Conservation (phyloP, 2,113 vertebrate species). For the Ifrita kowaldi region DNA sequence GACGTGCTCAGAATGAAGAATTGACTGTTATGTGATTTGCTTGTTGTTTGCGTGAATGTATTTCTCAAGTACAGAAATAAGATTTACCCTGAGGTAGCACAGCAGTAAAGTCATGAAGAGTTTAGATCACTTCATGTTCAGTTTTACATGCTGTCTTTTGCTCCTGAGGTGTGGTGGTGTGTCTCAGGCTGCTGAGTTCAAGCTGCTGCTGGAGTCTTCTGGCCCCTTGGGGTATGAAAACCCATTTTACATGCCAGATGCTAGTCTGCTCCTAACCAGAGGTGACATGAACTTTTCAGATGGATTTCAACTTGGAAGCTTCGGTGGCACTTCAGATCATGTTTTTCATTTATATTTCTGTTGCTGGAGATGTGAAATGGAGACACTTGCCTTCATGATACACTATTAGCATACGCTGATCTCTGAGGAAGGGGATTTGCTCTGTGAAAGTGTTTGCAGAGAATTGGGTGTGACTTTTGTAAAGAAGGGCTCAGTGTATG, state of each 20-base stretch:
- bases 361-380: background rate
- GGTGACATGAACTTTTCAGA: slow-evolving; percentile 4
- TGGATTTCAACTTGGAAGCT: background rate
- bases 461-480: background rate
- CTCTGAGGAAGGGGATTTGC: background rate
- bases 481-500: background rate
- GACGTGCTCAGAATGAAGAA: accelerated
- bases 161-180: background rate
- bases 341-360: background rate
- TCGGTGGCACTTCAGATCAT: background rate
- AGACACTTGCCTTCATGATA: background rate
- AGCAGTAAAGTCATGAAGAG: background rate
- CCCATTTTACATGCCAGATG: background rate
- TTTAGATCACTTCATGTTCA: slow-evolving; percentile 1
- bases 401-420: background rate
- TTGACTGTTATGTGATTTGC: background rate
- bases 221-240: background rate
- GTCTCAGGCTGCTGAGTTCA: background rate
- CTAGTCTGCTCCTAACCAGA: slow-evolving; percentile 16
- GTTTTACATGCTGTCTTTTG: background rate
- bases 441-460: background rate
- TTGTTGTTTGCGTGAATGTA: background rate
- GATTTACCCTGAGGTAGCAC: background rate
- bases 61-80: background rate
- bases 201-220: background rate